Conservation (phyloP, 1,140 invertebrate genomes). For the Trichoplusia ni region DNA sequence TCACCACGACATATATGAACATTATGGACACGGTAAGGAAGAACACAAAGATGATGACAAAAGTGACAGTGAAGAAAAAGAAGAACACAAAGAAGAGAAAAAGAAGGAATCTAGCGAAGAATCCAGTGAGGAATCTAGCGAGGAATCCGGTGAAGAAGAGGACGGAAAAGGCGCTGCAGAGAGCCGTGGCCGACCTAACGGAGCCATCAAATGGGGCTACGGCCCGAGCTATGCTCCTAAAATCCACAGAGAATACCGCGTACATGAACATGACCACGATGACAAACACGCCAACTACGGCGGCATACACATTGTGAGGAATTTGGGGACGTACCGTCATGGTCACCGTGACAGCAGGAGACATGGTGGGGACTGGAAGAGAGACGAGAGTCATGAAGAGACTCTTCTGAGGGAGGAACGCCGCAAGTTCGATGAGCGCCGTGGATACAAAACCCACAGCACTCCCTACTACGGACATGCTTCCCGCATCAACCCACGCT, state of each 20-base stretch:
- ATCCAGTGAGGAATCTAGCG: neutral
- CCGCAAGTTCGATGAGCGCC: conserved; percentile 3
- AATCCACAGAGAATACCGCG: neutral
- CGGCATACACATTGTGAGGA: too few species aligned
- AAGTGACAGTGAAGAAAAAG: neutral
- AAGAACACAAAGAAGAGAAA: conserved; percentile 3
- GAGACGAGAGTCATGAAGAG: neutral
- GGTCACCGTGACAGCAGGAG: neutral
- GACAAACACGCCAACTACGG: neutral
- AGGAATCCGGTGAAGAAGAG: neutral
- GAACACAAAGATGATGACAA: conserved; percentile 27
- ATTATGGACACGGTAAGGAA: conserved; percentile 22
- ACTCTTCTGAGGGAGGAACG: neutral
- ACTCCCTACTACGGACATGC: neutral
- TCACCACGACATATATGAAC: conserved; percentile 30
- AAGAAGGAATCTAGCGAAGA: neutral
- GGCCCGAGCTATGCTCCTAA: too few species aligned
- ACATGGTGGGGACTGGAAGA: neutral
- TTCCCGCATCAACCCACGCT: conserved; percentile 11
- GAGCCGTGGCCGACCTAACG: neutral
- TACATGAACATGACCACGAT: neutral
- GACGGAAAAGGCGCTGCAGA: neutral
- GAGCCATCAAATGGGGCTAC: neutral
- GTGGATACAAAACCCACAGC: neutral
- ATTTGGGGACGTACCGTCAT: neutral